These are phyloP conservation scores for Arctopsyche grandis DNA, from an alignment of 1,140 invertebrate genomes.

Conservation along the genomic window DNA sequence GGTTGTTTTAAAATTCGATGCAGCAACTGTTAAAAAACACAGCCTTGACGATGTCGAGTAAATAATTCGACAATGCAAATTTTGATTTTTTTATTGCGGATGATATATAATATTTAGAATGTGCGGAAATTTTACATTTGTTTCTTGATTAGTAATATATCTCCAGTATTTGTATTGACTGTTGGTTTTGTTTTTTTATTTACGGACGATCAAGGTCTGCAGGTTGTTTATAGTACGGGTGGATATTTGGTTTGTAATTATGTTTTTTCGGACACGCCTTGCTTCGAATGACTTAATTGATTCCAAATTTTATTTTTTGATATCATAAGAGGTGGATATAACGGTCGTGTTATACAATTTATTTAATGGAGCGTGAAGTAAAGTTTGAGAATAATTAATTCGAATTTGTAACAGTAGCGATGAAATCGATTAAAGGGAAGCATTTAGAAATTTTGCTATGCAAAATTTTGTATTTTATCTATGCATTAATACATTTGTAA, in stretches of 20 bases:
- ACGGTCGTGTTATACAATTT: not conserved
- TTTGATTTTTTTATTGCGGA: not conserved
- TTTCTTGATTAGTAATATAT: not conserved
- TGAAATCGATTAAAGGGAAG: not conserved
- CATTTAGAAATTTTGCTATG: not conserved
- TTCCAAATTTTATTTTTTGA: constrained; percentile 1
- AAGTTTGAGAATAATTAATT: constrained; percentile 7
- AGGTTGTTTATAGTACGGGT: not conserved
- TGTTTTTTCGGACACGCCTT: not conserved
- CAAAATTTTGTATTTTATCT: not conserved
- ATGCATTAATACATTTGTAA: not conserved
- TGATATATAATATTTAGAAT: not conserved
- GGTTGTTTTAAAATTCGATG: constrained; percentile 15
- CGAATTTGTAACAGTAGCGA: constrained; percentile 19
- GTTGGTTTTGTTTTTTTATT: not conserved
- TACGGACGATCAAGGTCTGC: not conserved
- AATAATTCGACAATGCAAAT: not conserved
- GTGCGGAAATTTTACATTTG: constrained; percentile 3
- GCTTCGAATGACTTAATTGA: constrained; percentile 9
- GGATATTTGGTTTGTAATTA: constrained; percentile 14
- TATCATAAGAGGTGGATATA: not conserved
- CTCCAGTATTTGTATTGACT: not conserved
- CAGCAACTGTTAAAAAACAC: not conserved
- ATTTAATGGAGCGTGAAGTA: constrained; percentile 10
- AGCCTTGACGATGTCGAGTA: not conserved